phyloP scores from a whole-genome alignment of 2,113 vertebrate genomes.

The Sapayoa aenigma region DNA sequence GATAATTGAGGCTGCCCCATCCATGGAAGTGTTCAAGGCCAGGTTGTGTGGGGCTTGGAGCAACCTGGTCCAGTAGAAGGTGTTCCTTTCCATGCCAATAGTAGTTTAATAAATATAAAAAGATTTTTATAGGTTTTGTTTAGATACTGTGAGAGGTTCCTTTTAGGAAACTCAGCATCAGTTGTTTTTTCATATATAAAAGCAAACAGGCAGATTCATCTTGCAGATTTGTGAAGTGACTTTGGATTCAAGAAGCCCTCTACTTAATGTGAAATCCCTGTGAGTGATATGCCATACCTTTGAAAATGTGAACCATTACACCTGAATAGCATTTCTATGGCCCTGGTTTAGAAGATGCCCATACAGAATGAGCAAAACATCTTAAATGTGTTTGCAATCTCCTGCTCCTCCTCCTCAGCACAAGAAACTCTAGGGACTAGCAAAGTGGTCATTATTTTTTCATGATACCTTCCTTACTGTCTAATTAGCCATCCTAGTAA shows the following conservation, averaged over 20 bases:
- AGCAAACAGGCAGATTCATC: not conserved
- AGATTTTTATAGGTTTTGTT: not conserved
- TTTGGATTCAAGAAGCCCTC: not conserved
- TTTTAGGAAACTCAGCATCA: not conserved
- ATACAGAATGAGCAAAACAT: not conserved
- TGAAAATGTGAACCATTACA: not conserved
- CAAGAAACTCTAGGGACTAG: not conserved
- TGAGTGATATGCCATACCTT: fast-evolving
- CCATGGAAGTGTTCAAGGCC: not conserved
- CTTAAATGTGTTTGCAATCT: not conserved
- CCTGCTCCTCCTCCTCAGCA: fast-evolving
- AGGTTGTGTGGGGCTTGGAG: too few species aligned
- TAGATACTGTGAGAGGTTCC: fast-evolving
- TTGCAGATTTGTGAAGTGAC: not conserved
- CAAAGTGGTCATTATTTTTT: slow-evolving; percentile 55
- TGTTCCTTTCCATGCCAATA: not conserved
- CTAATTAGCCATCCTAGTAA: slow-evolving; percentile 47
- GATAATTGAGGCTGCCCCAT: too few species aligned
- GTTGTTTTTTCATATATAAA: not conserved
- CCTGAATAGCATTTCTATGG: not conserved
- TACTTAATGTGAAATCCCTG: not conserved
- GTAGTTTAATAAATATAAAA: not conserved
- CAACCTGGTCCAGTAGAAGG: not conserved
- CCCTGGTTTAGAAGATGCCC: not conserved
- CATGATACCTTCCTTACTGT: slow-evolving; percentile 28